A percentile compares a stretch with the other conserved stretches of the same genome.
Conservation (phyloP, 2,888 invertebrate species). For the Spicauda simplicius region DNA sequence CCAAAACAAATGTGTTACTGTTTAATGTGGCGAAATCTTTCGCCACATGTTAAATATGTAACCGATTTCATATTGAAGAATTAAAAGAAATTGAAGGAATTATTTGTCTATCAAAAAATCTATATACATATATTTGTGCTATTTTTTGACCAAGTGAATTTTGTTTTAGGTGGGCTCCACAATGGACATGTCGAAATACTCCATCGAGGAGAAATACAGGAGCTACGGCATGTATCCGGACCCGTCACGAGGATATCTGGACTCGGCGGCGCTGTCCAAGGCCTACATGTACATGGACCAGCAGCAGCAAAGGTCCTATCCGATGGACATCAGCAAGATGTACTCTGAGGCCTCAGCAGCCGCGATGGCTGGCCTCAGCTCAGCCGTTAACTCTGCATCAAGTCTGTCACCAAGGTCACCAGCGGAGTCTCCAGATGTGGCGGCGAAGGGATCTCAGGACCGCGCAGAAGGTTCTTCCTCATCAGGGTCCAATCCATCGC, state of each 20-base stretch:
- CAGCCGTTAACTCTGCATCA: slow-evolving; percentile 73
- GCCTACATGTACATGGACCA: slow-evolving; percentile 92
- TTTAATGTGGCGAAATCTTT: no score
- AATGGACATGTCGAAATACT: slow-evolving; percentile 92
- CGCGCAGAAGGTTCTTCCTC: slow-evolving; percentile 85
- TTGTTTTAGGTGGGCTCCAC: slow-evolving; percentile 77
- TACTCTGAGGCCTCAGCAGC: slow-evolving; percentile 87
- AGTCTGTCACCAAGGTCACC: slow-evolving; percentile 76
- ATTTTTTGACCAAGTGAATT: no score
- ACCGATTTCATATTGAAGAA: no score
- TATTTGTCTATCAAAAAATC: no score
- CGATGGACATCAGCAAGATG: slow-evolving; percentile 88
- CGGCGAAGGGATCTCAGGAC: slow-evolving; percentile 74
- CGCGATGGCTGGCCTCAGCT: slow-evolving; percentile 83
- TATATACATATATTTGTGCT: no score
- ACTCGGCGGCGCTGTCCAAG: slow-evolving; percentile 89
- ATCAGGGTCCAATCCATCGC: slow-evolving; percentile 87
- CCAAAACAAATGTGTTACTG: no score
- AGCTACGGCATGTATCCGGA: slow-evolving; percentile 91
- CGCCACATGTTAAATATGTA: no score
- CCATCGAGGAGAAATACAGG: slow-evolving; percentile 91
- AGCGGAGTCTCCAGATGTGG: slow-evolving; percentile 84
- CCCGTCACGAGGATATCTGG: slow-evolving; percentile 89
- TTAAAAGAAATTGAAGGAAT: no score
- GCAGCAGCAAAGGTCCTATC: slow-evolving; percentile 81